Evolutionary conservation across 2,888 invertebrate genomes (phyloP), one percentile per base, ranked within the genome.

Genomic region (Agriotes lineatus): DNA sequence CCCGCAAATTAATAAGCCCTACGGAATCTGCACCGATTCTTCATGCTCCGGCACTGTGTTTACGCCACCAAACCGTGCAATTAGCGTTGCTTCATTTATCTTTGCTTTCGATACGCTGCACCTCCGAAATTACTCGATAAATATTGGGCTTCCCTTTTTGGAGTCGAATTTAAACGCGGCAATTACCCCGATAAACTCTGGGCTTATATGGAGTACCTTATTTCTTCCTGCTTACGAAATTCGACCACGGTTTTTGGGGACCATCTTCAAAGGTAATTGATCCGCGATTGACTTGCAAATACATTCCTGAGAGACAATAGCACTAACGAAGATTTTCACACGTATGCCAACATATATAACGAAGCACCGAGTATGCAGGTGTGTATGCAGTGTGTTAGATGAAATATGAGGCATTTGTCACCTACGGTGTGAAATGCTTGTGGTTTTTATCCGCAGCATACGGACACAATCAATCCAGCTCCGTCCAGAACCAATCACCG

Each of bases 361-460:
- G 35, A 33, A 52, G 52, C 33, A 37, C 16, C 22, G 45, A 52
- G 16, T 50, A 16, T 25, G 65, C 65, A 65, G 65, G 65, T 65
- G 65, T 58, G 30, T 33, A 50, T 42, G 14, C 25, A 20, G 10
- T 18, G 33, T 62, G 56, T 67, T 67, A 61, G 62, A 67, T 67
- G 67, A 67, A 58, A 67, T 67, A 67, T 67, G 67, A 67, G 62
- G 67, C 50, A 67, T 62, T 67, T 67, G 62, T 67, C 67, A 67
- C 67, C 58, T 67, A 48, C 57, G 62, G 67, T 67, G 67, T 63
- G 67, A 67, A 62, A 58, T 57, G 57, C 33, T 62, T 63, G 58
- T 22, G 39, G 45, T 62, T 62, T 62, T 62, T 62, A 44, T 58
- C 22, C 25, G 45, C 62, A 39, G 14, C 45, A 45, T 67, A 48